Base-by-base conservation (phyloP, 2,113 vertebrate genomes). In the Ramphastos sulfuratus region DNA sequence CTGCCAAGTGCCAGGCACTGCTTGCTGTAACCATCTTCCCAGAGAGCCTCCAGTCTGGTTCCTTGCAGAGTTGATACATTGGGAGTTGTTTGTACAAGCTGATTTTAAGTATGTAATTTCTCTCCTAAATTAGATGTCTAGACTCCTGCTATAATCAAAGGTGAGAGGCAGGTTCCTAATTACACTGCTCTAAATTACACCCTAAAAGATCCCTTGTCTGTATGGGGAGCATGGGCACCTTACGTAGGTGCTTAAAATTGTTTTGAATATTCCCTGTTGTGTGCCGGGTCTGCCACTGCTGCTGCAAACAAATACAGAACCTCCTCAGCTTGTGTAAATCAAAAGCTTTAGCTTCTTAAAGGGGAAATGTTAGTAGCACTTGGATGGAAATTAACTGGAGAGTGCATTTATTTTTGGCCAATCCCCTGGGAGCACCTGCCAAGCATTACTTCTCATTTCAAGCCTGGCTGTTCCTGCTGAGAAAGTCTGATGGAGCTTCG, bases 401-500 rank as follows among this genome's bases (percentile, higher is more conserved):
- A 93, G 74, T 24, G 66, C 74, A 64, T 90, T 94, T 95, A 88
- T 95, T 96, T 94, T 91, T 83, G 90, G 85, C 63, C 79, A 18
- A 66, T 69, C 93, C 71, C 48, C 46, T 61, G 85, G 66, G 89
- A 92, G 16, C 66, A 86, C 55, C 85, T 90, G 88, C 82, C 94
- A 91, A 89, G 69, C 72, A 58, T 50, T 83, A 67, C 59, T 35
- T 92, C 95, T 93, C 81, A 24, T 90, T 94, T 90, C 89, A 82
- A 92, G 92, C 71, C 77, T 86, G 66, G 12, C 89, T 86, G 85
- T 93, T 94, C 92, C 85, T 84, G 85, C 90, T 92, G 90, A 64
- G 80, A 94, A 93, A 79, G 56, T 91, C 85, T 94, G 92, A 85
- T 90, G 87, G 83, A 90, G 79, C 83, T 83, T 77, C 1, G 12